Evolutionary conservation across 2,797 vertebrate species (phyloP).

Genomic region (Notoglanidium macrostoma): DNA sequence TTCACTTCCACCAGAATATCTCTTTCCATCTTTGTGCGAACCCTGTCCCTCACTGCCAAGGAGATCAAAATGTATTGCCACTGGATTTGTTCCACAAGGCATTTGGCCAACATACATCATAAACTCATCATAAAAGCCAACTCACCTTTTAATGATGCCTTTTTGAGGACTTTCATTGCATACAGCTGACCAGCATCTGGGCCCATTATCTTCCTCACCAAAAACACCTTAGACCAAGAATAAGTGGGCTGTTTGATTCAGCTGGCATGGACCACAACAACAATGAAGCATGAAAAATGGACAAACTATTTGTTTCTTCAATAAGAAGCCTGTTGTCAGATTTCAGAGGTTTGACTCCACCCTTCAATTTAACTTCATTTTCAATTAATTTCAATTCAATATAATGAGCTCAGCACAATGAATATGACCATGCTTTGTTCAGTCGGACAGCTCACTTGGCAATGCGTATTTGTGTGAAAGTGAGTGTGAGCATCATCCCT

Average conservation of each 20-base stretch:
- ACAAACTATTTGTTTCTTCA: background rate
- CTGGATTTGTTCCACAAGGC: background rate
- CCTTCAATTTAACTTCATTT: background rate
- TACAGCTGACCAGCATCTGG: slow-evolving; percentile 96
- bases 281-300: background rate
- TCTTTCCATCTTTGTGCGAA: slow-evolving; percentile 98
- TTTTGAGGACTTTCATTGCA: slow-evolving; percentile 99
- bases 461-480: background rate
- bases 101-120: background rate
- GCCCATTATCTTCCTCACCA: slow-evolving; percentile 92
- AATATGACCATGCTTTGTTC: background rate
- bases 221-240: slow-evolving; percentile 84
- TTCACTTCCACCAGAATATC: slow-evolving; percentile 98
- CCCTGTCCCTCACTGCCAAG: slow-evolving; percentile 89
- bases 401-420: background rate
- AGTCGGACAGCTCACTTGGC: no score
- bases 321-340: background rate
- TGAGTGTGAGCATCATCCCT: background rate
- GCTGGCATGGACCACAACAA: background rate
- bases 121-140: background rate
- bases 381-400: no score
- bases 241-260: background rate
- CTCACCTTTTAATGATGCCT: slow-evolving; percentile 97
- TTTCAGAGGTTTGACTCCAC: background rate
- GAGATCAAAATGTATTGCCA: background rate